A percentile compares a stretch with the other conserved stretches of the same genome.
Conservation (phyloP, 2,888 invertebrate species). For the Cyaniris semiargus region DNA sequence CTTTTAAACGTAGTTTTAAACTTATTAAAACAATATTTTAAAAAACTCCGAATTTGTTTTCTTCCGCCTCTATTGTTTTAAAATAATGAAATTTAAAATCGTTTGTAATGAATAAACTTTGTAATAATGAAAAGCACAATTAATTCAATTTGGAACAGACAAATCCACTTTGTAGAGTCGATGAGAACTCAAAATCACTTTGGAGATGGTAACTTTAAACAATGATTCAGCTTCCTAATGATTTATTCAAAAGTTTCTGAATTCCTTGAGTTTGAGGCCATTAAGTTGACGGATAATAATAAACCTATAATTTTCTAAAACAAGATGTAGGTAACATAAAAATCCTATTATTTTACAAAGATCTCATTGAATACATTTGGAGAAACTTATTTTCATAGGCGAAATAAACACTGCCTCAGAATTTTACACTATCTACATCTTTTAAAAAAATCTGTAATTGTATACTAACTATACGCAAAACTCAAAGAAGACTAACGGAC, state of each 20-base stretch:
- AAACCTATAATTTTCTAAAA: neutral
- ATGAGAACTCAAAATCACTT: slow-evolving; percentile 58
- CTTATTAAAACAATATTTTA: neutral
- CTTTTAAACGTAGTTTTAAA: neutral
- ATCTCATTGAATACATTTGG: too few relatives aligned
- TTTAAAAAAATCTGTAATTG: too few relatives aligned
- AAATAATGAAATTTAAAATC: neutral
- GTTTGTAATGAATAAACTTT: slow-evolving; percentile 29
- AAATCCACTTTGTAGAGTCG: slow-evolving; percentile 63
- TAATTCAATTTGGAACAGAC: slow-evolving; percentile 64
- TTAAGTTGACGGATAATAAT: slow-evolving; percentile 45
- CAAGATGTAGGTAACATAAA: neutral
- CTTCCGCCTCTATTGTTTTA: neutral
- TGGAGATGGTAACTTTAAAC: slow-evolving; percentile 60
- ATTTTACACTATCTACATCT: too few relatives aligned
- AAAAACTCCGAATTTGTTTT: neutral
- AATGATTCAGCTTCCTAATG: slow-evolving; percentile 71
- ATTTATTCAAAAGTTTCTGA: slow-evolving; percentile 74
- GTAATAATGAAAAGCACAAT: slow-evolving; percentile 35
- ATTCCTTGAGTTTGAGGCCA: slow-evolving; percentile 58
- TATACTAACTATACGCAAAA: too few relatives aligned
- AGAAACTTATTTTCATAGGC: too few relatives aligned
- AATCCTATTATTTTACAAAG: neutral
- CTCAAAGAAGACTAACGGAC: too few relatives aligned
- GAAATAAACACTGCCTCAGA: too few relatives aligned